Conservation (phyloP, 2,888 invertebrate genomes). For the Protodeltote pygarga region DNA sequence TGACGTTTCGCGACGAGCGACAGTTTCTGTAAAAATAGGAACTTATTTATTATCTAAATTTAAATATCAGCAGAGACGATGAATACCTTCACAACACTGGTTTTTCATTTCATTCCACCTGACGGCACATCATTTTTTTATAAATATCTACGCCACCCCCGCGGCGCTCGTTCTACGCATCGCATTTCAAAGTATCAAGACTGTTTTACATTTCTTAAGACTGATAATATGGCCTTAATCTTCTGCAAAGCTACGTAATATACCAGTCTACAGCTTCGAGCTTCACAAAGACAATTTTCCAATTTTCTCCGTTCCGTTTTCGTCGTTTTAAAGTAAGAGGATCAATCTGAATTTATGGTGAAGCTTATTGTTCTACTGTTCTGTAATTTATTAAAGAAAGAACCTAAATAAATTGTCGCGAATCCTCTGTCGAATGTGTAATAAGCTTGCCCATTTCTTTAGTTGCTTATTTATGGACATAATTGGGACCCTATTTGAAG, state of each 20-base stretch:
- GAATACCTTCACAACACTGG: background rate
- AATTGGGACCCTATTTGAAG: too few species aligned
- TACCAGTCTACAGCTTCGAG: constrained; percentile 1
- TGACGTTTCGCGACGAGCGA: too few species aligned
- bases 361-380: constrained; percentile 9
- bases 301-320: constrained; percentile 9
- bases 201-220: constrained; percentile 2
- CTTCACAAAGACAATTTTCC: too few species aligned
- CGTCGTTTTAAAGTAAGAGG: constrained; percentile 17
- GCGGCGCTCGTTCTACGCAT: background rate
- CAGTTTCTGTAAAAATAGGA: too few species aligned
- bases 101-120: background rate
- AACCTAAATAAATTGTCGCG: constrained; percentile 4
- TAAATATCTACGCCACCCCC: background rate
- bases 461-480: too few species aligned
- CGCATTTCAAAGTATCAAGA: constrained; percentile 4
- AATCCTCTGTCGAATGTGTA: background rate
- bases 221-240: constrained; percentile 21
- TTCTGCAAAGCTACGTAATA: constrained; percentile 29
- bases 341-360: constrained; percentile 14
- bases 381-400: constrained; percentile 10
- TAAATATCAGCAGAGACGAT: too few species aligned
- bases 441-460: too few species aligned
- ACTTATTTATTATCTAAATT: too few species aligned
- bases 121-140: background rate